A percentile compares a stretch with the other conserved stretches of the same genome.
Evolutionary conservation across 2,888 invertebrate species (phyloP).

Genomic region (Conomelus anceps): DNA sequence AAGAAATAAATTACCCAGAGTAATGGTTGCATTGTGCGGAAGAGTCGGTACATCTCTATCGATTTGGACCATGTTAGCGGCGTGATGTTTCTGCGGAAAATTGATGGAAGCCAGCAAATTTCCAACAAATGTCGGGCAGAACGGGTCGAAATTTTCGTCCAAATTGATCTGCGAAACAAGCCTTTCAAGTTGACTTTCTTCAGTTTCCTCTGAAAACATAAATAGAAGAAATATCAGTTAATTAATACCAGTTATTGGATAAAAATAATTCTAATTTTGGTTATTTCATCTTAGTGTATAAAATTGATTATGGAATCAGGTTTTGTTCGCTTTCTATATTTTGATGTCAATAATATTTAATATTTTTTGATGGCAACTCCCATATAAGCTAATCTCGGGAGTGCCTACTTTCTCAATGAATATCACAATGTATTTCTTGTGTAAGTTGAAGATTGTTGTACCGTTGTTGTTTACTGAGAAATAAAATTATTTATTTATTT

Average conservation of each 20-base stretch:
- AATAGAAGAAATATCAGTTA: not conserved
- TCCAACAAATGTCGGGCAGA: constrained; percentile 61
- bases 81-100: constrained; percentile 54
- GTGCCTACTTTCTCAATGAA: too few species aligned
- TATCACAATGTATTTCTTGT: too few species aligned
- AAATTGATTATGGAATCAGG: too few species aligned
- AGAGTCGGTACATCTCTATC: constrained; percentile 35
- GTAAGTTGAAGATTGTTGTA: too few species aligned
- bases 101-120: constrained; percentile 63
- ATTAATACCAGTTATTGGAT: not conserved
- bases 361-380: too few species aligned
- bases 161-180: constrained; percentile 29
- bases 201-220: constrained; percentile 16
- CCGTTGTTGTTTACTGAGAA: too few species aligned
- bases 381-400: too few species aligned
- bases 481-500: too few species aligned
- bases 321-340: too few species aligned
- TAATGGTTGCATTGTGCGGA: constrained; percentile 35
- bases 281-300: too few species aligned
- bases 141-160: constrained; percentile 61
- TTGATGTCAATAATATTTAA: too few species aligned
- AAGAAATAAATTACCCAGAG: constrained; percentile 39
- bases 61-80: constrained; percentile 42
- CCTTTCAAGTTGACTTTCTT: constrained; percentile 7
- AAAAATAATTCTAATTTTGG: too few species aligned